Base-by-base conservation (phyloP, 2,888 invertebrate genomes). In the Heliconius ethilla region DNA sequence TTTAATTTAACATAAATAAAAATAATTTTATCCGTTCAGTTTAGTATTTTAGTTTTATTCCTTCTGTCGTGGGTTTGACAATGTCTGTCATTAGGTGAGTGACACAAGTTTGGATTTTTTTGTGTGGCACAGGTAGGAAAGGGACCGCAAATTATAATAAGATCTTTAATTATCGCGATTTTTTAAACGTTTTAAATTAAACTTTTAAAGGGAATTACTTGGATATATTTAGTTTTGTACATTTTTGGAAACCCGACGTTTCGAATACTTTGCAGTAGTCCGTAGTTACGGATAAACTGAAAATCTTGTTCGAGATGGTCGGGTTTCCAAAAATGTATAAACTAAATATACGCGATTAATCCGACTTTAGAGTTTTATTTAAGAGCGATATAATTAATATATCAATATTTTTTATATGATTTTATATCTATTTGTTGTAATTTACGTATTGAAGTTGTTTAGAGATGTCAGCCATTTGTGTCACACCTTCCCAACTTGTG, bases 401-500 rank as follows among this genome's bases (percentile, higher is more conserved):
- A 29, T 33, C 33, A 22, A 18, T 70, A 25, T 45, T 51, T 29
- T 70, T 33, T 59, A 10, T 72, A n/a, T 59, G 15, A 15, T 15
- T 59, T 33, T 37, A 33, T 37, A n/a, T 33, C 7, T 37, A 13
- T 74, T 65, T 27, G 27, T 25, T 15, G 10, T 73, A 7, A 9
- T 72, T 33, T 45, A 40, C 27, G 27, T 37, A 5, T 5, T 33
- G 5, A 11, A 1, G 22, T 59, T 33, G n/a, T 62, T 73, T 9
- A 45, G 15, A 22, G 11, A 40, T 72, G 3, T 18, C 5, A 40
- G 22, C 40, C 89, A 87, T 83, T 86, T 88, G 92, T 93, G 94
- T 94, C 95, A 94, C 94, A 93, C 94, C 91, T 94, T 94, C 92
- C 94, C 92, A 87, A 92, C 94, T 94, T 95, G 95, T 95, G 95